Percentiles rank a stretch among this genome's conserved stretches.
phyloP scores from a whole-genome alignment of 2,113 vertebrate genomes.

The Zosterops pallidus region DNA sequence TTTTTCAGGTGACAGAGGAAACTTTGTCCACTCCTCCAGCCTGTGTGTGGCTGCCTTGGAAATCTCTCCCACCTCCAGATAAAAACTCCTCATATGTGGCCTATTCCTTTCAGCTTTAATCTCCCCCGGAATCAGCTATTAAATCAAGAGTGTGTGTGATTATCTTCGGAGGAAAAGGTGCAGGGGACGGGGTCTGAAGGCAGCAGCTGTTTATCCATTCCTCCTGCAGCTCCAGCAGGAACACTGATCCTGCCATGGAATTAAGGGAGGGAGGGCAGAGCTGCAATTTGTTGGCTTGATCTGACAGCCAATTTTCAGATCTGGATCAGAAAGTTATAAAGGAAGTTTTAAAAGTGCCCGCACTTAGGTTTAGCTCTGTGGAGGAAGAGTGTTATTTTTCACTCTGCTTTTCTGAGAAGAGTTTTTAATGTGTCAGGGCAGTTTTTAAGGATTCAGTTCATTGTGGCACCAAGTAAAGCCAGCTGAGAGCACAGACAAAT shows the following conservation, averaged over 20 bases:
- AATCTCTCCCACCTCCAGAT: neutral
- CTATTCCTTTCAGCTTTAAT: neutral
- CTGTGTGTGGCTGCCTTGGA: neutral
- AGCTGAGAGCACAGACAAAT: neutral
- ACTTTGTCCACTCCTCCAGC: neutral
- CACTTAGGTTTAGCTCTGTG: neutral
- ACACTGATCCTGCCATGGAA: neutral
- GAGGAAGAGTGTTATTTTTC: neutral
- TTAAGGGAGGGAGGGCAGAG: neutral
- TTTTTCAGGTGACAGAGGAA: neutral
- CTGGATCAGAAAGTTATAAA: conserved; percentile 19
- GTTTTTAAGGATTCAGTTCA: neutral
- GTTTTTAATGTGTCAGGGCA: neutral
- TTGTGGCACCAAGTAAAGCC: neutral
- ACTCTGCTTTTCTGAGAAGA: neutral
- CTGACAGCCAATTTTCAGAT: conserved; percentile 56
- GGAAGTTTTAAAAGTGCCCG: neutral
- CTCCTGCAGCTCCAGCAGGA: neutral
- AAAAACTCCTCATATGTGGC: neutral
- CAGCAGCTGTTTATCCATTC: conserved; percentile 24
- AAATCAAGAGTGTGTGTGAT: neutral
- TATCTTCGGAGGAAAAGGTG: conserved; percentile 20
- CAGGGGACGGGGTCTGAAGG: neutral
- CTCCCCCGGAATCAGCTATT: conserved; percentile 7
- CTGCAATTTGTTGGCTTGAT: conserved; percentile 18